phyloP scores from a whole-genome alignment of 2,888 invertebrate species.

The Athalia rosae region DNA sequence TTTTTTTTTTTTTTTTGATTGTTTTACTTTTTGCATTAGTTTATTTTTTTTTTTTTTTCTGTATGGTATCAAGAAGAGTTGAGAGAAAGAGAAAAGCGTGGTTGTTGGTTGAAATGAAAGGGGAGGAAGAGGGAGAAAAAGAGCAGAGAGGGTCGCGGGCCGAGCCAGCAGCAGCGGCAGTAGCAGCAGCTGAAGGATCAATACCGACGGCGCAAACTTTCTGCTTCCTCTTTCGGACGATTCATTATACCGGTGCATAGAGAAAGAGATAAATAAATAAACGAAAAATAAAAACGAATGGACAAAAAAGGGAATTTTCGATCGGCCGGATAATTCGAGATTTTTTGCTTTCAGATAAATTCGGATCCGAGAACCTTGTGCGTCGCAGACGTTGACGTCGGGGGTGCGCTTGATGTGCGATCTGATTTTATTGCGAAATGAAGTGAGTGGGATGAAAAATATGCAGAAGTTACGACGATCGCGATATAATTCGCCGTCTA shows the following conservation, averaged over 20 bases:
- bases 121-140: neutral
- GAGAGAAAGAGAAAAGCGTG: neutral
- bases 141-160: conserved; percentile 13
- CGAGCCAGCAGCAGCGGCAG: too few relatives aligned
- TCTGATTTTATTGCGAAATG: too few relatives aligned
- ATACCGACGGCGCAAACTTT: conserved; percentile 43
- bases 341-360: neutral
- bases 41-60: too few relatives aligned
- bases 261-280: too few relatives aligned
- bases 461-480: too few relatives aligned
- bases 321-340: neutral
- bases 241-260: conserved; percentile 3
- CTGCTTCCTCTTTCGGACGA: conserved; percentile 38
- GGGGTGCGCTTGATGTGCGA: too few relatives aligned
- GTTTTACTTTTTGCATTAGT: too few relatives aligned
- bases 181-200: conserved; percentile 17
- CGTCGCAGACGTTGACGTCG: neutral
- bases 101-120: too few relatives aligned
- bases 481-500: neutral
- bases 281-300: neutral
- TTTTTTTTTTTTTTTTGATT: too few relatives aligned
- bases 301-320: neutral
- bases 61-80: neutral
- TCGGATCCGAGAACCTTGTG: neutral
- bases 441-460: too few relatives aligned